phyloP scores from a whole-genome alignment of 2,888 invertebrate species.

The Oscheius myriophilus region DNA sequence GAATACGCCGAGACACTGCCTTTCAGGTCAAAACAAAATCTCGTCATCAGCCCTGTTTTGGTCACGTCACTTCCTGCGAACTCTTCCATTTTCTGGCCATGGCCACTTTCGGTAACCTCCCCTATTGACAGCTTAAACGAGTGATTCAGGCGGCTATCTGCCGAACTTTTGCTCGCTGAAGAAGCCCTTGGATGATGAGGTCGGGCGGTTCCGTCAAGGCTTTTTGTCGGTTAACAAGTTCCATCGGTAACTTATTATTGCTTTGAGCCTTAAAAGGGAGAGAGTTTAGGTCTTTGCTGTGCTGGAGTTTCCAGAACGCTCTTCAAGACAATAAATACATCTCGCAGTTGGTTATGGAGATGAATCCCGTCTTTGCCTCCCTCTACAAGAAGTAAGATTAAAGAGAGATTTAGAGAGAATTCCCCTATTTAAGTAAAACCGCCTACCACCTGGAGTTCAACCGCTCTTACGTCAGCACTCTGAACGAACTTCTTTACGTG shows the following conservation, averaged over 20 bases:
- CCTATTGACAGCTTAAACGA: not conserved
- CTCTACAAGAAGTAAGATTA: slow-evolving; percentile 49
- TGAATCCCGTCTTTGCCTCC: slow-evolving; percentile 75
- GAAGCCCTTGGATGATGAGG: not conserved
- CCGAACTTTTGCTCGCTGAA: slow-evolving; percentile 12
- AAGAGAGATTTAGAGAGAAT: not conserved
- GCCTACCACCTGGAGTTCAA: slow-evolving; percentile 13
- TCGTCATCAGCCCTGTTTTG: slow-evolving; percentile 69
- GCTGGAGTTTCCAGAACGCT: slow-evolving; percentile 77
- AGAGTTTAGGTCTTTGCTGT: slow-evolving; percentile 74
- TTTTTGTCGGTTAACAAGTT: slow-evolving; percentile 5
- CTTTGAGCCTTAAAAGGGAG: too few species aligned
- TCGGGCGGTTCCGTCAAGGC: not conserved
- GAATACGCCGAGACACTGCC: too few species aligned
- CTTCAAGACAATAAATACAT: slow-evolving; percentile 65
- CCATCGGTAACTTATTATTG: slow-evolving; percentile 71
- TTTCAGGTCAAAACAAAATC: slow-evolving; percentile 36
- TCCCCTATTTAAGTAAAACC: slow-evolving; percentile 8
- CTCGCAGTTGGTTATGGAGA: slow-evolving; percentile 40
- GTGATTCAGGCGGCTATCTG: slow-evolving; percentile 12
- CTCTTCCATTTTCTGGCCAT: slow-evolving; percentile 81
- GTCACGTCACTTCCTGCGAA: slow-evolving; percentile 81
- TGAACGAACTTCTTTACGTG: slow-evolving; percentile 80
- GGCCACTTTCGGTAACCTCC: slow-evolving; percentile 78
- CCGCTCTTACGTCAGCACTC: slow-evolving; percentile 36